phyloP scores from a whole-genome alignment of 2,797 vertebrate genomes.

The Xenentodon cancila region DNA sequence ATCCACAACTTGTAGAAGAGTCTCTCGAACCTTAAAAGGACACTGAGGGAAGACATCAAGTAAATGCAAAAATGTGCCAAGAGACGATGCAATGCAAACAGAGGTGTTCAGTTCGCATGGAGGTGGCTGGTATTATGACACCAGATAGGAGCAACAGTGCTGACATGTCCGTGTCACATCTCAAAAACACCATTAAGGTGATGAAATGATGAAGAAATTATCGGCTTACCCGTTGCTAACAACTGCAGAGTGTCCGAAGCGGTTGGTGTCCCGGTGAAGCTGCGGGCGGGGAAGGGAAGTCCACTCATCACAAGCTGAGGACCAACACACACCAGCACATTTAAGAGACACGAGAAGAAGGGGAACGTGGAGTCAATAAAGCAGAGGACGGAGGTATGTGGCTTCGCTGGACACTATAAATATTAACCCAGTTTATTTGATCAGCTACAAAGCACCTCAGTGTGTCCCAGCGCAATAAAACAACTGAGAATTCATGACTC shows the following conservation, averaged over 20 bases:
- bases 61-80: slow-evolving; percentile 7
- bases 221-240: slow-evolving; percentile 92
- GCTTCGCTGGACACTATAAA: no score
- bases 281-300: slow-evolving; percentile 89
- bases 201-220: accelerated
- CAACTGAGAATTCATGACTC: no score
- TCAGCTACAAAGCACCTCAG: no score
- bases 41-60: slow-evolving; percentile 10
- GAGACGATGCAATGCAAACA: not conserved
- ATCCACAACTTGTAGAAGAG: slow-evolving; percentile 1
- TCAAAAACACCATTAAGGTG: not conserved
- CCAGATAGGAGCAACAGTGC: no score
- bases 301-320: slow-evolving; percentile 90
- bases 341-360: not conserved
- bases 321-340: slow-evolving; percentile 13
- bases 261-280: slow-evolving; percentile 91
- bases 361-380: not conserved
- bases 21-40: slow-evolving; percentile 19
- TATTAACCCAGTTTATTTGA: no score
- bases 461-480: no score
- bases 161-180: not conserved
- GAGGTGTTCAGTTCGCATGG: not conserved
- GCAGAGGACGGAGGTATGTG: not conserved
- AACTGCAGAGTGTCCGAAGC: slow-evolving; percentile 93
- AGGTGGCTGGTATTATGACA: not conserved